Percentiles rank a stretch among this genome's conserved stretches.
These are phyloP conservation scores for Aphelocoma coerulescens DNA, from an alignment of 2,113 vertebrate species.

Conservation along the genomic window DNA sequence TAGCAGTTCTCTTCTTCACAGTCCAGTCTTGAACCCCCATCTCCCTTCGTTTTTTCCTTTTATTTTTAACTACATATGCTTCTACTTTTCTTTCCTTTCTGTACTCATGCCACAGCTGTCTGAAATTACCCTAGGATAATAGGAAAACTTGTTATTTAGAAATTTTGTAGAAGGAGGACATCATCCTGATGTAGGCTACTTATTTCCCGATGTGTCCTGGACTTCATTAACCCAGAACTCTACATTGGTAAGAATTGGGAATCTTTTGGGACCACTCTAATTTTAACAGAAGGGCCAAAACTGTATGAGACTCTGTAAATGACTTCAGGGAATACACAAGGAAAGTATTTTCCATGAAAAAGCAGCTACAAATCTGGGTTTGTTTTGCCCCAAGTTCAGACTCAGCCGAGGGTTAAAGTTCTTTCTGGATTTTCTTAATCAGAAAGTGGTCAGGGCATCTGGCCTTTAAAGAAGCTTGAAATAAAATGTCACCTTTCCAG, in stretches of 20 bases:
- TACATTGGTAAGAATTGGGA: background rate
- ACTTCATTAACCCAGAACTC: background rate
- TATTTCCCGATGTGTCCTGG: background rate
- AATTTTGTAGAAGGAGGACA: background rate
- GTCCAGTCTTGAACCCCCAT: background rate
- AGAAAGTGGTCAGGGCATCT: background rate
- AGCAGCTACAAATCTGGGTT: background rate
- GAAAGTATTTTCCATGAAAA: background rate
- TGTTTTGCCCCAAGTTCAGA: background rate
- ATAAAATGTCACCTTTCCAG: background rate
- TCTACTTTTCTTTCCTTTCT: background rate
- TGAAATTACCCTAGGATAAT: background rate
- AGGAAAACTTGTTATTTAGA: background rate
- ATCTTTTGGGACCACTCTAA: background rate
- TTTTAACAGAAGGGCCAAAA: background rate
- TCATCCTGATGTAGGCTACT: background rate
- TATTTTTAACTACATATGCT: background rate
- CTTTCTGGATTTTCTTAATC: background rate
- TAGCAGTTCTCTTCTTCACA: background rate
- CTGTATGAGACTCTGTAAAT: background rate
- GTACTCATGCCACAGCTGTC: background rate
- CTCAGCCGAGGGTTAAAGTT: background rate
- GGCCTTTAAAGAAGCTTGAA: background rate
- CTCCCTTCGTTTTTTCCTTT: rapidly evolving
- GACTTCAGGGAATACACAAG: background rate